These are phyloP conservation scores for Amphipoea oculea DNA, from an alignment of 2,888 invertebrate species.

Conservation along the genomic window DNA sequence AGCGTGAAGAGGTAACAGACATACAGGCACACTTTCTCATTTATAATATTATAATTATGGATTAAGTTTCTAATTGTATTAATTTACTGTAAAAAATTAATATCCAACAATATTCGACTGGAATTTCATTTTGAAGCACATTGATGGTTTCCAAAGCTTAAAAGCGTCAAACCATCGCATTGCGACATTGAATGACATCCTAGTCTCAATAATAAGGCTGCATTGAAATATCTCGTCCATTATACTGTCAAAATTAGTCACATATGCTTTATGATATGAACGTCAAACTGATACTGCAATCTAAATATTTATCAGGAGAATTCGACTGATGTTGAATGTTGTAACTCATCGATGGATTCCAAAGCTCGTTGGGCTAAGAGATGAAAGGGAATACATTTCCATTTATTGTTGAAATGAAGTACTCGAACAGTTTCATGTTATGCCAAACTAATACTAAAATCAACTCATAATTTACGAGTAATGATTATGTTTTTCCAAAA, in stretches of 20 bases:
- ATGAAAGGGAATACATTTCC: neutral
- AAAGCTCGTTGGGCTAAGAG: neutral
- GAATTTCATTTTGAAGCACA: neutral
- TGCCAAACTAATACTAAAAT: neutral
- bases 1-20: no score
- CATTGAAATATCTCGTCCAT: slow-evolving; percentile 19
- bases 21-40: no score
- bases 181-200: slow-evolving; percentile 18
- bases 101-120: neutral
- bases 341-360: neutral
- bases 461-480: neutral
- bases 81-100: neutral
- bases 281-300: slow-evolving; percentile 8
- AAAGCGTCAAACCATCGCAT: slow-evolving; percentile 17
- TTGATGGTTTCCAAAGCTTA: slow-evolving; percentile 15
- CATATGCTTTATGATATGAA: slow-evolving; percentile 36
- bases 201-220: slow-evolving; percentile 35
- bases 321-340: neutral
- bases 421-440: neutral
- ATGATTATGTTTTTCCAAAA: neutral
- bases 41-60: no score
- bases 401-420: neutral
- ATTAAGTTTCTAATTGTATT: neutral
- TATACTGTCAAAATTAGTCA: slow-evolving; percentile 31
- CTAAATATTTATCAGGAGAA: neutral